These are phyloP conservation scores for Suillia variegata DNA, from an alignment of 2,888 invertebrate genomes.

Conservation along the genomic window DNA sequence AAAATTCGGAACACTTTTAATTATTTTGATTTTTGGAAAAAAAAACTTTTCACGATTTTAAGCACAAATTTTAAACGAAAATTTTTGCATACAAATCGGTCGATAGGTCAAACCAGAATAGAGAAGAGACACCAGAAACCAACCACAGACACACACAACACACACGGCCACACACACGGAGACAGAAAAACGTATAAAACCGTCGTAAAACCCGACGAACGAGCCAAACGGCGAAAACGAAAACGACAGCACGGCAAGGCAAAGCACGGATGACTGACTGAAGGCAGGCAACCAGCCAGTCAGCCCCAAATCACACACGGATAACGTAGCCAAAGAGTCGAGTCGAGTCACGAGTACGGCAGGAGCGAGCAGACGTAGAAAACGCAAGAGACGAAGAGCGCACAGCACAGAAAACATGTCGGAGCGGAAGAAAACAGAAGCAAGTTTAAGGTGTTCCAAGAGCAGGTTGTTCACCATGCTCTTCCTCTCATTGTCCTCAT, in stretches of 20 bases:
- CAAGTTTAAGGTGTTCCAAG: too few relatives aligned
- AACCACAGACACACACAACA: too few relatives aligned
- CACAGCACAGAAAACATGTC: too few relatives aligned
- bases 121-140: too few relatives aligned
- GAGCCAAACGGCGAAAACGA: neutral
- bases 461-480: too few relatives aligned
- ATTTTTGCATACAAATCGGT: constrained; percentile 36
- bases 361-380: neutral
- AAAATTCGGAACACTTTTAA: neutral
- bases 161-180: too few relatives aligned
- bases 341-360: too few relatives aligned
- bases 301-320: neutral
- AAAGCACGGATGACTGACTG: neutral
- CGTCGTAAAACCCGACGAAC: too few relatives aligned
- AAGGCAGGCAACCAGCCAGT: neutral
- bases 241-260: neutral
- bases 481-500: too few relatives aligned
- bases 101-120: constrained; percentile 36
- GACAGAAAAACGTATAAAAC: neutral
- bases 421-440: too few relatives aligned
- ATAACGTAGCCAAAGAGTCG: too few relatives aligned
- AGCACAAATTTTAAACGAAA: neutral
- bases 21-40: neutral
- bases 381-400: neutral
- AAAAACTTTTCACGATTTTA: too few relatives aligned